Conservation (phyloP, 2,888 invertebrate species). For the Hartigia nigra region DNA sequence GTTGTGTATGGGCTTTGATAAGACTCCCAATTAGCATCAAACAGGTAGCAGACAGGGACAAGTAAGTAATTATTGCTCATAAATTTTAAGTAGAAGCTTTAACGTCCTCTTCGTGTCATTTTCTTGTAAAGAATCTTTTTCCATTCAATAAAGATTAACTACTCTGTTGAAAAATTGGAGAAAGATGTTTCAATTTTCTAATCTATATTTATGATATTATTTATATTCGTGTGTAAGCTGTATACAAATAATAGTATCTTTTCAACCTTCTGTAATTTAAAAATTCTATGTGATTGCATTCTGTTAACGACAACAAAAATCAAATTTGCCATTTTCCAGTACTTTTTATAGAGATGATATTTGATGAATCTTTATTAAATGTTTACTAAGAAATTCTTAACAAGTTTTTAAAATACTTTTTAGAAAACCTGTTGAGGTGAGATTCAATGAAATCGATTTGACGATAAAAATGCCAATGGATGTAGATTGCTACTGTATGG, state of each 20-base stretch:
- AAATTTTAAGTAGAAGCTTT: neutral
- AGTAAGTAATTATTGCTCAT: constrained; percentile 29
- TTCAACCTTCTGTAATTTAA: too few species aligned
- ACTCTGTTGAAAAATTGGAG: neutral
- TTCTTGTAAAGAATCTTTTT: neutral
- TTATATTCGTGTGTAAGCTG: too few species aligned
- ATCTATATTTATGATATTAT: too few species aligned
- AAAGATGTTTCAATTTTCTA: neutral
- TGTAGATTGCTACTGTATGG: constrained; percentile 69
- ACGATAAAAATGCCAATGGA: constrained; percentile 69
- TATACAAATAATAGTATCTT: too few species aligned
- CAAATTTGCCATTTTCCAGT: too few species aligned
- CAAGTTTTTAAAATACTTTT: neutral
- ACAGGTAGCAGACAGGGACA: constrained; percentile 51
- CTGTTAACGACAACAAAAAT: too few species aligned
- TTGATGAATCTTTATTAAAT: neutral
- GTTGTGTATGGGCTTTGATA: constrained; percentile 67
- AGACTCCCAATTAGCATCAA: constrained; percentile 62
- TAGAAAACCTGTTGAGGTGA: constrained; percentile 69
- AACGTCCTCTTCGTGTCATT: neutral
- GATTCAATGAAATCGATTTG: constrained; percentile 70
- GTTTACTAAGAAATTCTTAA: neutral
- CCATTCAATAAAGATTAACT: constrained; percentile 7
- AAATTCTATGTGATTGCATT: too few species aligned
- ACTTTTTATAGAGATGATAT: too few species aligned